Evolutionary conservation across 2,797 vertebrate genomes (phyloP), one percentile per base, ranked within the genome.

Genomic region (Lacerta bilineata): DNA sequence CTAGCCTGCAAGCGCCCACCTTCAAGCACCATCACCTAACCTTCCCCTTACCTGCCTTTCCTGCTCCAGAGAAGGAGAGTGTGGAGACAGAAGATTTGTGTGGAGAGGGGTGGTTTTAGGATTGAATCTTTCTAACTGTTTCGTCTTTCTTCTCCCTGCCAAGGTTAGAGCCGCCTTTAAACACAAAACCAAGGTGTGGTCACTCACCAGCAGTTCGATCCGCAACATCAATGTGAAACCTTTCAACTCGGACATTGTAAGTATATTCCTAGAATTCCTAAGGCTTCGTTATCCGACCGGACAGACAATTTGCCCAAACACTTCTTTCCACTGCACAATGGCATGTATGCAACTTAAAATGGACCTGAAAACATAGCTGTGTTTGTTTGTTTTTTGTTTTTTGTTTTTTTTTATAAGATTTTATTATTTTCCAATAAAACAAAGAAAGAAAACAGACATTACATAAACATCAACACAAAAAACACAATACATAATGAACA

Each of bases 131-230:
- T 33, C 68, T 84, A 74, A 87, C 25, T 13, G 7, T 8, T 2
- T 27, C 20, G 18, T 61, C 20, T 50, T 80, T 85, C 64, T 71
- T 64, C 64, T 66, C 9, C n/a, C 15, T 59, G 1, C 8, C 77
- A 6, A 91, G 99, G 98, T 99, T 84, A 97, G 99, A 97, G 98
- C 98, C 23, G 99, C 99, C 93, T 99, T 99, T 95, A 99, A 99
- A 95, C 99, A 99, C 96, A 99, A 99, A 97, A 99, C 98, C 93
- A 99, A 99, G 92, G 98, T 99, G 93, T 99, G 99, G 99, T 98
- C 98, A 39, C 98, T 99, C 7, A 98, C 98, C 81, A 99, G 98
- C 89, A 99, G 98, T 92, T 99, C 98, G 0, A 95, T 98, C 91
- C 98, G 99, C 89, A 98, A 97, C 90, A 96, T 98, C 96, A 98